These are phyloP conservation scores for Branchellion lobata DNA, from an alignment of 2,888 invertebrate genomes.

Conservation along the genomic window DNA sequence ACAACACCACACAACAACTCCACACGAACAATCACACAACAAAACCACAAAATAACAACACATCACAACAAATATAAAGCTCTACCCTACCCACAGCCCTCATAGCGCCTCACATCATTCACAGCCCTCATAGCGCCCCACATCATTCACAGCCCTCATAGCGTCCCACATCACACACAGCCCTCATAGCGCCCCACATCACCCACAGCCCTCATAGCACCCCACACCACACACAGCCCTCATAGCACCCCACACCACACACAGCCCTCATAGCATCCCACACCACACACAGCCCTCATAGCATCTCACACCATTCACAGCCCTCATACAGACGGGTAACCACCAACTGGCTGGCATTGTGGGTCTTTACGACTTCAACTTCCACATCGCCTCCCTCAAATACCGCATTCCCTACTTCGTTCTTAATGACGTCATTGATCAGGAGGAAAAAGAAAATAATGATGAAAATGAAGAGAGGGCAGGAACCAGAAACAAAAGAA, in stretches of 20 bases:
- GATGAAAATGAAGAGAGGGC: neutral
- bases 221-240: neutral
- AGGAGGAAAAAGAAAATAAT: neutral
- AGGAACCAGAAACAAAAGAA: no score
- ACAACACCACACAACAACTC: no score
- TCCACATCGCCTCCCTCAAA: slow-evolving; percentile 2
- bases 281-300: neutral
- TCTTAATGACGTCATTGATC: neutral
- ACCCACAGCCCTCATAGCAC: neutral
- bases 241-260: neutral
- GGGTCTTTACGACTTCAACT: neutral
- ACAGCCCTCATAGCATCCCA: neutral
- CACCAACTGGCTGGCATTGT: neutral
- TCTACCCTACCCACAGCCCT: no score
- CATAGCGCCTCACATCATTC: no score
- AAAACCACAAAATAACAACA: no score
- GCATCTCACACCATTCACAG: neutral
- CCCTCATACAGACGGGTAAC: slow-evolving; percentile 8
- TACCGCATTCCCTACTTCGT: neutral
- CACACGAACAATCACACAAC: no score
- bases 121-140: no score
- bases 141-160: no score
- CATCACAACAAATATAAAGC: no score
- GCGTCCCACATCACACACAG: no score
- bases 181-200: neutral